Base-by-base conservation (phyloP, 2,797 vertebrate genomes). In the Toxotes lorentzi region DNA sequence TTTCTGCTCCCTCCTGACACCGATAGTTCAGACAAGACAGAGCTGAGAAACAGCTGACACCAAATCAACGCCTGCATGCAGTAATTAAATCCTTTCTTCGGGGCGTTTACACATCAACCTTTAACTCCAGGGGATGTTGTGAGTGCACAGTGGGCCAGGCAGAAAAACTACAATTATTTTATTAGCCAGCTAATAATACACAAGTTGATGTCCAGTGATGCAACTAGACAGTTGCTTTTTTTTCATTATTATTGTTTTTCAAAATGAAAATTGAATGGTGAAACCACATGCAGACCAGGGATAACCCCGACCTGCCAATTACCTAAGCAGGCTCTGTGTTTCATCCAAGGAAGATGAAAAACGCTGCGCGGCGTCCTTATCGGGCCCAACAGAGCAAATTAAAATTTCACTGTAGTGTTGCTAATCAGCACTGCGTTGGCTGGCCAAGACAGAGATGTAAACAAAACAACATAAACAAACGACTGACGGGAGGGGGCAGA, bases 361-460 rank as follows among this genome's bases (percentile, higher is more conserved):
- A 91, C 43, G 70, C 83, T 62, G 90, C 41, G 57, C 72, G 0
- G 81, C 82, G 81, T 83, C 85, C 90, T 95, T 95, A 95, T 95
- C 93, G 80, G 88, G 84, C 85, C 71, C 91, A 93, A 94, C 92
- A 93, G 92, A 95, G 93, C 93, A 95, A 94, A 95, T 96, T 94
- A 93, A 93, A 94, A 95, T 93, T 91, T 93, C 90, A 91, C 90
- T 92, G 90, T 88, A 77, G 92, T 90, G 86, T 85, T 91, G 89
- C 92, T 95, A 94, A 95, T 94, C 94, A 94, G 92, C 79, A 58
- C 62, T 41, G 89, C 30, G 73, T 89, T 89, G 62, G 89, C 84
- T 83, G 83, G 86, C 91, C 87, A 84, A 90, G 88, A 85, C 87
- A 70, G 85, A 83, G 87, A 93, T 87, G 93, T 94, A 95, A 94